Percentiles rank a stretch among this genome's conserved stretches.
Evolutionary conservation across 2,888 invertebrate species (phyloP).

Genomic region (Malacosoma neustria): DNA sequence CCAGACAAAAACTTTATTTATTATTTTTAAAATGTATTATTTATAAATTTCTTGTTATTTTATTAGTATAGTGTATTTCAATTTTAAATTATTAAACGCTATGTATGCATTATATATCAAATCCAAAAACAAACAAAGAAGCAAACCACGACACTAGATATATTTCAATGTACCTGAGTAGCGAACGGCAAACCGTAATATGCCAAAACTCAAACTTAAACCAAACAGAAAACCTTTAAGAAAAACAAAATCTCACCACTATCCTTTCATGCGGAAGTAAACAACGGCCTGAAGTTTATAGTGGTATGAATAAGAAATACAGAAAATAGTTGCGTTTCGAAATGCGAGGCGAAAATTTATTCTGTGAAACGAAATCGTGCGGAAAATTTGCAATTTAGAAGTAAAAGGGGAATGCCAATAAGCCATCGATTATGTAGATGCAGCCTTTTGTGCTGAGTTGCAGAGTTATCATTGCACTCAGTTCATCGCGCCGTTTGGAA

Average conservation of each 20-base stretch:
- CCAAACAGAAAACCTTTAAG: no score
- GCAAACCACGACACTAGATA: no score
- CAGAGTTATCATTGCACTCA: constrained; percentile 64
- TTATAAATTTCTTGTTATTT: no score
- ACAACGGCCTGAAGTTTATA: constrained; percentile 18
- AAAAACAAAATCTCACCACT: neutral
- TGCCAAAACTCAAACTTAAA: no score
- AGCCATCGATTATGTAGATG: constrained; percentile 73
- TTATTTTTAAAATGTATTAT: no score
- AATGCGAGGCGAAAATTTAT: constrained; percentile 65
- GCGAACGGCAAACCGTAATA: no score
- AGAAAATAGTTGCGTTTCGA: constrained; percentile 50
- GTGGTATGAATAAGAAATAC: constrained; percentile 41
- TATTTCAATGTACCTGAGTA: no score
- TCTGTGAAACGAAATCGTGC: constrained; percentile 64
- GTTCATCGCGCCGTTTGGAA: constrained; percentile 41
- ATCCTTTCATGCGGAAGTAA: constrained; percentile 1
- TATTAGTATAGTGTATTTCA: no score
- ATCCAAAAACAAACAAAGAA: no score
- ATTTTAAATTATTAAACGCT: no score
- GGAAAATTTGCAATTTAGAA: constrained; percentile 75
- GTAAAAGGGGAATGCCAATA: constrained; percentile 71
- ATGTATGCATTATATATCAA: no score
- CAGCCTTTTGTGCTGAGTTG: constrained; percentile 61
- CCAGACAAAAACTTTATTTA: no score